Percentiles rank a stretch among this genome's conserved stretches.
These are phyloP conservation scores for Scaptomyza parva DNA, from an alignment of 2,888 invertebrate genomes.

Conservation along the genomic window DNA sequence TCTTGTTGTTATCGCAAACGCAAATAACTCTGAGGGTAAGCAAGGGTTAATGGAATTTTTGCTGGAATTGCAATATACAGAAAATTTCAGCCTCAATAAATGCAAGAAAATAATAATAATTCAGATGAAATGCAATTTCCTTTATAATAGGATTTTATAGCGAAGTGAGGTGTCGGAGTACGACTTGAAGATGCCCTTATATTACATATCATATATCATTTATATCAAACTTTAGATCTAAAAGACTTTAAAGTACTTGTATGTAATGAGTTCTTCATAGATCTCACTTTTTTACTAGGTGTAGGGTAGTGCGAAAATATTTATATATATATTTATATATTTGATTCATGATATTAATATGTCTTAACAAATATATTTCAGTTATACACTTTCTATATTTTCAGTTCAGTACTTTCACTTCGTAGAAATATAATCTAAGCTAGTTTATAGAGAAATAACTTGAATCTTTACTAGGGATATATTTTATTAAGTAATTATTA, in stretches of 20 bases:
- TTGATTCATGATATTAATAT: not conserved
- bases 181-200: not conserved
- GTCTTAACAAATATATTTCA: too few species aligned
- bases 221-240: too few species aligned
- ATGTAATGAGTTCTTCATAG: too few species aligned
- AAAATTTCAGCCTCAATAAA: not conserved
- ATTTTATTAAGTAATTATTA: too few species aligned
- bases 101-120: not conserved
- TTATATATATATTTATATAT: not conserved
- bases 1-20: slow-evolving; percentile 19
- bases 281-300: too few species aligned
- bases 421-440: not conserved
- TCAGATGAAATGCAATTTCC: not conserved
- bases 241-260: too few species aligned
- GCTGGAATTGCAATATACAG: not conserved
- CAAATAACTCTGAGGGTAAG: not conserved
- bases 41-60: not conserved
- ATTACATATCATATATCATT: too few species aligned
- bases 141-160: not conserved
- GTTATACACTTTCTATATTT: not conserved
- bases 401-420: not conserved
- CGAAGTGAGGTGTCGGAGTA: too few species aligned
- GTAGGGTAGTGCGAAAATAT: too few species aligned
- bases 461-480: too few species aligned
- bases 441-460: too few species aligned